Evolutionary conservation across 2,113 vertebrate genomes (phyloP).

Genomic region (Numenius arquata): DNA sequence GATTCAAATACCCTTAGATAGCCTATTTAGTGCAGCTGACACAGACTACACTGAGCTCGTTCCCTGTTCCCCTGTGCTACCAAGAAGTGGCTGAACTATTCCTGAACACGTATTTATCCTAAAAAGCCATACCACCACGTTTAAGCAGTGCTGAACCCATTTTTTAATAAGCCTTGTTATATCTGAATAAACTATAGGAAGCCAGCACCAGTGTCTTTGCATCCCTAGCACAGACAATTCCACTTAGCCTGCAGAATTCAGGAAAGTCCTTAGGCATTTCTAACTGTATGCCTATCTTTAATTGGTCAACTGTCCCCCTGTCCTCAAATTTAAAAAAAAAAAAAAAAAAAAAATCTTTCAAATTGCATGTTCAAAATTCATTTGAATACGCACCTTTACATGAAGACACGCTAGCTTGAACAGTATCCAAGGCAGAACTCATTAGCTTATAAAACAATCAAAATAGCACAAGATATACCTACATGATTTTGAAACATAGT

Average conservation of each 20-base stretch:
- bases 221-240: neutral
- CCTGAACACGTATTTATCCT: neutral
- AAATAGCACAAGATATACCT: slow-evolving; percentile 40
- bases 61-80: neutral
- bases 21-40: neutral
- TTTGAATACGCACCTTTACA: neutral
- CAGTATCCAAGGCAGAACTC: neutral
- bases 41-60: neutral
- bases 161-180: neutral
- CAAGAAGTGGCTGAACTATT: neutral
- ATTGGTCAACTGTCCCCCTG: neutral
- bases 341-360: neutral
- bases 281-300: neutral
- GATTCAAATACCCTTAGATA: neutral
- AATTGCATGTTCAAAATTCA: neutral
- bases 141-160: neutral
- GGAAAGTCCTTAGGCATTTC: neutral
- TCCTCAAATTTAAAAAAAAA: neutral
- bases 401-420: neutral
- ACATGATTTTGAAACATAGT: slow-evolving; percentile 41
- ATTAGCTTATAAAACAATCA: neutral
- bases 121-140: neutral
- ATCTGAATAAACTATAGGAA: neutral
- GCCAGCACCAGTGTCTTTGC: neutral
- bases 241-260: neutral